Evolutionary conservation across 64 coral and sea anemone genomes (phyloP).

Genomic region (Pocillopora damicornis): DNA sequence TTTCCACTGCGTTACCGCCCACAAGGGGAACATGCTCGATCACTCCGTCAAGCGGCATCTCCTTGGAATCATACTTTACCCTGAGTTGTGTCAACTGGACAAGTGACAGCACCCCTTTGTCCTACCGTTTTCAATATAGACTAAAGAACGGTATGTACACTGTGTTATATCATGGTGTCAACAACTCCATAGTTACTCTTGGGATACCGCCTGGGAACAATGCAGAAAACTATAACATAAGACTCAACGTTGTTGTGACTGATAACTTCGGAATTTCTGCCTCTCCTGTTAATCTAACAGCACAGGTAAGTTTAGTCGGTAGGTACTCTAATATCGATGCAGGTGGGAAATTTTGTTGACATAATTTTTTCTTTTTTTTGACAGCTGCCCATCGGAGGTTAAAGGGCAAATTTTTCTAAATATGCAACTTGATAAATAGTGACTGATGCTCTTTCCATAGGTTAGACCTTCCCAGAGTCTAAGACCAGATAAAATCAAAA

Average conservation of each 20-base stretch:
- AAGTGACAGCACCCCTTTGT: not conserved
- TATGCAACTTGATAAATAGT: too few species aligned
- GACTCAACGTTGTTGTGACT: not conserved
- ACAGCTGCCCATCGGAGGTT: too few species aligned
- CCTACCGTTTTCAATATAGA: not conserved
- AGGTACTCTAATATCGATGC: too few species aligned
- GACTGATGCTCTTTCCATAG: not conserved
- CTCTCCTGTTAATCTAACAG: not conserved
- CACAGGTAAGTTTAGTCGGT: too few species aligned
- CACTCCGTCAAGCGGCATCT: not conserved
- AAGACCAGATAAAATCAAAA: not conserved
- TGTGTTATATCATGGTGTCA: too few species aligned
- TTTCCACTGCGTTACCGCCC: not conserved
- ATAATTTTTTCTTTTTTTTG: too few species aligned
- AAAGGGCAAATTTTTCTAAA: too few species aligned
- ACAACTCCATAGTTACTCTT: too few species aligned
- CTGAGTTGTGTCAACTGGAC: not conserved
- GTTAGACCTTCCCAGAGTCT: not conserved
- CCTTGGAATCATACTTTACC: not conserved
- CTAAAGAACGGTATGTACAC: too few species aligned
- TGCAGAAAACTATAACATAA: not conserved
- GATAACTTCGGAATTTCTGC: not conserved
- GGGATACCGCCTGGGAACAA: not conserved
- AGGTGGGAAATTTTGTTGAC: too few species aligned
- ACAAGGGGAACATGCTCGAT: not conserved